Evolutionary conservation across 2,113 vertebrate genomes (phyloP), one percentile per base, ranked within the genome.

Genomic region (Desmodus rotundus): DNA sequence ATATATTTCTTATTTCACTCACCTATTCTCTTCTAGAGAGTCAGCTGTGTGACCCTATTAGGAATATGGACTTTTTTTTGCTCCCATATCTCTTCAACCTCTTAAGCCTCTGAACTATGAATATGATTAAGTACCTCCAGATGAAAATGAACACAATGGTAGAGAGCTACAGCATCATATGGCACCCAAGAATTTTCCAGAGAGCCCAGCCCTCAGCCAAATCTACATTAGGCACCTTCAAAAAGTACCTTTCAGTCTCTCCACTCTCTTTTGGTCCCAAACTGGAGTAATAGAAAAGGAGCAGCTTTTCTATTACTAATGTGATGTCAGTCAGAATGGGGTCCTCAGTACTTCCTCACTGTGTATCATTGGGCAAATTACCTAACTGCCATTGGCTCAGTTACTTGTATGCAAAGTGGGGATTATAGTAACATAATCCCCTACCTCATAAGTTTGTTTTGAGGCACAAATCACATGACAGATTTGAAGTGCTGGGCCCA

Each of bases 41-140:
- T 95, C 97, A 97, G 95, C 94, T 97, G 96, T 85, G 84, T 87
- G 70, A 65, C 80, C 47, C 84, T 92, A 58, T 94, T 95, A 92
- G 87, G 80, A 74, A 58, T 72, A 84, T 63, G 67, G 81, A 78
- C 58, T 68, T 33, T 38, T 93, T 91, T 95, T 93, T 92, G 36
- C 52, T 91, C 33, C 92, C 33, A 76, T 76, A 70, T 72, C 72
- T 96, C 92, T 94, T 96, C 97, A 97, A 96, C 87, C 92, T 94
- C 94, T 97, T 97, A 97, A 97, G 95, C 94, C 90, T 96, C 97
- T 94, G 67, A 95, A 95, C 90, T 97, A 87, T 89, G 76, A 97
- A 70, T 92, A 91, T 95, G 87, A 97, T 96, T 97, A 97, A 97
- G 73, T 73, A 89, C n/a, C 68, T 54, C 84, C 74, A 89, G 91